Evolutionary conservation across 2,113 vertebrate species (phyloP), one percentile per base, ranked within the genome.

Genomic region (Syngnathus scovelli): DNA sequence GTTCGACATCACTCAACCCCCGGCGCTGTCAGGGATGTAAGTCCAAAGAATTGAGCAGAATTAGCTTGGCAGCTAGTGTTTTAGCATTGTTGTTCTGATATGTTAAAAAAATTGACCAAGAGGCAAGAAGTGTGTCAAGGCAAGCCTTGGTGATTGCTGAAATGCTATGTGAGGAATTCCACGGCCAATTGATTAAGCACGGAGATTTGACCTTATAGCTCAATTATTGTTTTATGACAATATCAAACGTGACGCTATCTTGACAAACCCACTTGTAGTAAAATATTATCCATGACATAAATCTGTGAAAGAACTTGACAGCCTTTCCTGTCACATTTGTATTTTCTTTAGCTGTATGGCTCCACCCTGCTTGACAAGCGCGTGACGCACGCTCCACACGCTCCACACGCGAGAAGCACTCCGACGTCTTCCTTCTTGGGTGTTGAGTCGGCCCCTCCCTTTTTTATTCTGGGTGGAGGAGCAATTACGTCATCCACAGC

Each of bases 381-480:
- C 56, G 43, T 68, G 12, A 62, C 46, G 68, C 44, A 44, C 12
- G 4, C 7, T 63, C 21, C 72, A 67, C 44, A 44, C 12, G 4
- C 7, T 63, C 21, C 72, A 67, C 61, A n/a, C 16, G 18, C 60
- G 27, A 33, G 27, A 65, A 46, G n/a, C 38, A 54, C 23, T 39
- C 13, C 33, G n/a, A 16, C 27, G 56, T 65, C 61, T 76, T 77
- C 63, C 38, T 72, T 56, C 49, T 51, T 67, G 76, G 79, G 83
- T 82, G 61, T 72, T 75, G 79, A 79, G 78, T 80, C 76, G 71
- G 21, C 3, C 46, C 63, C 69, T 82, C 68, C 55, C 54, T 68
- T 41, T 27, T 46, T 8, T 43, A 51, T 72, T 49, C 67, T 81
- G 79, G 86, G 83, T 70, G 86, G 83, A 81, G 83, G 61, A 33